These are phyloP conservation scores for Orthonevra nobilis DNA, from an alignment of 2,888 invertebrate genomes.

Conservation along the genomic window DNA sequence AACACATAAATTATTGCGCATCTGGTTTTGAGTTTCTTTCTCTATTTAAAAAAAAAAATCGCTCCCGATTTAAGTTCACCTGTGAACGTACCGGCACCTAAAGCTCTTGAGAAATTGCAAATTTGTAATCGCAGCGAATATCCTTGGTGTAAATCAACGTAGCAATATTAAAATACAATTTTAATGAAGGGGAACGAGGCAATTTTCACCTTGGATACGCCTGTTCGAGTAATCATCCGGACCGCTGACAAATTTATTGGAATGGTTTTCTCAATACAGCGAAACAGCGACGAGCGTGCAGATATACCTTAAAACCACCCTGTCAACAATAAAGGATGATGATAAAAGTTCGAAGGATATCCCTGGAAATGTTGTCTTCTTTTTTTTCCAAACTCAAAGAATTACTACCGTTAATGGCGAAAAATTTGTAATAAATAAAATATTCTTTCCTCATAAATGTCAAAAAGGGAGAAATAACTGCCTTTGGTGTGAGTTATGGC, in stretches of 20 bases:
- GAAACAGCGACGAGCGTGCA: constrained; percentile 5
- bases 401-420: constrained; percentile 68
- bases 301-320: constrained; percentile 46
- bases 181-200: constrained; percentile 63
- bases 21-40: constrained; percentile 34
- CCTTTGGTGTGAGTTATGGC: constrained; percentile 60
- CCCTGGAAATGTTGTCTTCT: constrained; percentile 27
- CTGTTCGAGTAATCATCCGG: constrained; percentile 61
- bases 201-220: constrained; percentile 70
- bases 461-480: constrained; percentile 57
- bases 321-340: constrained; percentile 66
- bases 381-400: constrained; percentile 32
- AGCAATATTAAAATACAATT: constrained; percentile 66
- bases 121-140: not conserved
- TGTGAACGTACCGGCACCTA: constrained; percentile 7
- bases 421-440: constrained; percentile 71
- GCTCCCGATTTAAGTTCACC: constrained; percentile 20
- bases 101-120: constrained; percentile 21
- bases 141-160: constrained; percentile 49
- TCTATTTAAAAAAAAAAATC: constrained; percentile 43
- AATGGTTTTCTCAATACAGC: constrained; percentile 64
- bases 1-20: constrained; percentile 27
- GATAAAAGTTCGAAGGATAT: constrained; percentile 68
- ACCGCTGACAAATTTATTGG: constrained; percentile 69
- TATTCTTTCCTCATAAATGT: constrained; percentile 71